Evolutionary conservation across 2,113 vertebrate species (phyloP).

Genomic region (Poeciliopsis turrubarensis): DNA sequence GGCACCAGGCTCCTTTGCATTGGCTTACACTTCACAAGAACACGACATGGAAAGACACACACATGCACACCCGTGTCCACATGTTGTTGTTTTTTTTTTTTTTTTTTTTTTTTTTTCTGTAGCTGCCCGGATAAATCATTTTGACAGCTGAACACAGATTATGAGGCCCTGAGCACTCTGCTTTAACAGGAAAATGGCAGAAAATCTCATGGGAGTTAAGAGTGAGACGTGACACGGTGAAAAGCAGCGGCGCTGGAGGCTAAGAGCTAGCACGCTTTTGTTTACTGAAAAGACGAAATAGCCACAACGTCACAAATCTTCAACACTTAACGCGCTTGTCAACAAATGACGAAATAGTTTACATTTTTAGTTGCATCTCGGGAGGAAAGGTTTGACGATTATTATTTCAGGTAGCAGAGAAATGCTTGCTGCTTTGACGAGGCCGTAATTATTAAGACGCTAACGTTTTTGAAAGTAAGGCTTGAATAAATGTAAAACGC

Average conservation of each 20-base stretch:
- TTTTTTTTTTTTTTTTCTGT: constrained; percentile 55
- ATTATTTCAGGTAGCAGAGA: neutral
- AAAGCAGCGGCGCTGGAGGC: constrained; percentile 5
- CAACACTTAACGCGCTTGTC: constrained; percentile 3
- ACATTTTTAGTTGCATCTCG: neutral
- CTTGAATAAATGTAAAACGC: too few species aligned
- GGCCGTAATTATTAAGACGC: neutral
- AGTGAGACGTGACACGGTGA: constrained; percentile 20
- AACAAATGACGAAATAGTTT: neutral
- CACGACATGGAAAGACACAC: constrained; percentile 4
- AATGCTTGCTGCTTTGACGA: neutral
- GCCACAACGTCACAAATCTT: constrained; percentile 5
- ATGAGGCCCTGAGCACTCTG: constrained; percentile 41
- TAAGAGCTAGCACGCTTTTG: constrained; percentile 1
- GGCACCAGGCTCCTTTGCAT: constrained; percentile 19
- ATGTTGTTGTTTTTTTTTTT: constrained; percentile 54
- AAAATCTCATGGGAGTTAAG: constrained; percentile 34
- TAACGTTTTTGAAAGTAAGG: too few species aligned
- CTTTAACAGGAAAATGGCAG: constrained; percentile 45
- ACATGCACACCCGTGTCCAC: constrained; percentile 6
- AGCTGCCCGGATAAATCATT: constrained; percentile 62
- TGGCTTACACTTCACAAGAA: constrained; percentile 29
- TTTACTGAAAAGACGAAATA: constrained; percentile 2
- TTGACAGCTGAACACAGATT: constrained; percentile 68
- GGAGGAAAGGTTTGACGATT: neutral